Evolutionary conservation across 2,888 invertebrate species (phyloP), one percentile per base, ranked within the genome.

Genomic region (Erebia epiphron): DNA sequence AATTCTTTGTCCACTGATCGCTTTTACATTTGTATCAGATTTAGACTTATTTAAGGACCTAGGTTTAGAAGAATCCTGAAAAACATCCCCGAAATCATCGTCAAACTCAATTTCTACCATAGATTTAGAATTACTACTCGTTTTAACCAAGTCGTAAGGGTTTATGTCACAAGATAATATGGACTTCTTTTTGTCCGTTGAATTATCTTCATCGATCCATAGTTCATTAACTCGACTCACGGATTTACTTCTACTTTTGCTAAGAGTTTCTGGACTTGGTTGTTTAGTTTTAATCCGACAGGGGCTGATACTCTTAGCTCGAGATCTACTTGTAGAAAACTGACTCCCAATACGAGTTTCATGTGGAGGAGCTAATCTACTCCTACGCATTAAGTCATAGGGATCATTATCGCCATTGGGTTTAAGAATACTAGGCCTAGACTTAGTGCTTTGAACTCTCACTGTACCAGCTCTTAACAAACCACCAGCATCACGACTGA

Each of bases 101-200:
- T 95, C 94, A 77, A 94, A 93, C 78, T 94, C 92, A 77, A 92
- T 90, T 84, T 92, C 90, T 56, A 89, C 90, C 75, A 94, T 80
- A 79, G 94, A 90, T 83, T 94, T 89, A 75, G 90, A 84, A 82
- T 79, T 83, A 71, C 81, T 93, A 71, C 81, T 93, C 75, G 91
- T 91, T 85, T 96, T 95, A 79, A 97, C 95, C 82, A 97, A 93
- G 76, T 97, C 96, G 83, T 97, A 97, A 3, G 97, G 97, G 87
- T 97, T 97, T 56, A 97, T 96, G 84, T 96, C 95, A 89, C 97
- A 97, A 79, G 97, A 96, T 57, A 97, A 90, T 76, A 97, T 97
- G 18, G 97, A 97, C 76, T 95, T 95, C 60, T 96, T 92, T 56
- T 87, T 82, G 43, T 90, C 89, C 75, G 79, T 85, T 63, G 79